phyloP scores from a whole-genome alignment of 53 echinoderm and acorn worm species.

The Paelopatides confundens region DNA sequence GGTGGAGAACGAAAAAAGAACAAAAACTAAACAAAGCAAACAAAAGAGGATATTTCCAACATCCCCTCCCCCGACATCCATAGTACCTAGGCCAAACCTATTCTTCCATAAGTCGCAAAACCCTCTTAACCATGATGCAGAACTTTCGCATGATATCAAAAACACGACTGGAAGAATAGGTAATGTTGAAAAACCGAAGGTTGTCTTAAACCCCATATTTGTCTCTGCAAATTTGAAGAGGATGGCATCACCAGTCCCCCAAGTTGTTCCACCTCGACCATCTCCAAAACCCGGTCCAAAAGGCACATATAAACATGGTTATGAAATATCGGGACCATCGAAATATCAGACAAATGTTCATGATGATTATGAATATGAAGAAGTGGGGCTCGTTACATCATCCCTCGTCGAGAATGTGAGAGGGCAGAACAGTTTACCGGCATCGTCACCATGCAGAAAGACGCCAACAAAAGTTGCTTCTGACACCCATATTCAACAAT shows the following conservation, averaged over 20 bases:
- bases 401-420: too few species aligned
- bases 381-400: not conserved
- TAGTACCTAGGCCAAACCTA: constrained; percentile 11
- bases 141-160: not conserved
- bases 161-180: not conserved
- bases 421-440: too few species aligned
- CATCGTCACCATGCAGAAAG: too few species aligned
- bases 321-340: not conserved
- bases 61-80: not conserved
- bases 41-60: not conserved
- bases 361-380: constrained; percentile 12
- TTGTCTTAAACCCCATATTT: not conserved
- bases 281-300: not conserved
- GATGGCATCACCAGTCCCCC: not conserved
- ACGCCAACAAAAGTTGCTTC: too few species aligned
- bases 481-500: not conserved
- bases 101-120: not conserved
- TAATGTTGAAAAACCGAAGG: not conserved
- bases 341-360: not conserved
- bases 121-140: not conserved
- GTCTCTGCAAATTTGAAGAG: not conserved
- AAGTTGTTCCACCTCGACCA: not conserved
- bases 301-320: not conserved
- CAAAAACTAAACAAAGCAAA: not conserved
- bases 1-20: not conserved